Percentiles rank a stretch among this genome's conserved stretches.
Evolutionary conservation across 2,113 vertebrate species (phyloP).

Genomic region (Trogon melanurus): DNA sequence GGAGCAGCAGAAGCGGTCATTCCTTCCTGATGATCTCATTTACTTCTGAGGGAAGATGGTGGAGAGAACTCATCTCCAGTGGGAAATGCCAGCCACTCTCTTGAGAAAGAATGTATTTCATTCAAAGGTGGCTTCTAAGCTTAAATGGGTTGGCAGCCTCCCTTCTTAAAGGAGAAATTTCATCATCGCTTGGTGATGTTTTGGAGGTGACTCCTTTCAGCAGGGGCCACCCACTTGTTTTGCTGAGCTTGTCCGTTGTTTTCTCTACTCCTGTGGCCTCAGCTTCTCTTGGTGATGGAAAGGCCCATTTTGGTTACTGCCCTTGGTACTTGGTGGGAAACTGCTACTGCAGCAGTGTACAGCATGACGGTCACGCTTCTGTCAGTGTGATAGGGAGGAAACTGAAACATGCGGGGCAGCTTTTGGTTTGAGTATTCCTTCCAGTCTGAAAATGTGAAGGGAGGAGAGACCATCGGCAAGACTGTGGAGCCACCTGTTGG

Average conservation of each 20-base stretch:
- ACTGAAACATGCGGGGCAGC: neutral
- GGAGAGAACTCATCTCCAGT: neutral
- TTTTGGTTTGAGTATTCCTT: neutral
- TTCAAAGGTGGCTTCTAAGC: neutral
- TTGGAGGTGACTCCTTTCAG: accelerated
- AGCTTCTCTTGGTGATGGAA: neutral
- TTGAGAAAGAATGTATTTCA: neutral
- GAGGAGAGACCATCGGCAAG: neutral
- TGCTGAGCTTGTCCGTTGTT: neutral
- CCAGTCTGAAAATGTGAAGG: neutral
- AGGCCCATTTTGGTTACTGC: neutral
- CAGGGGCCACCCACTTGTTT: accelerated
- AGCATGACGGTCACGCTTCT: accelerated
- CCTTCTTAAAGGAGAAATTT: neutral
- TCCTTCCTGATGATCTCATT: neutral
- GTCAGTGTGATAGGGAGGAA: neutral
- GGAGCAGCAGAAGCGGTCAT: neutral
- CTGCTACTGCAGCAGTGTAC: neutral
- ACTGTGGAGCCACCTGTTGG: accelerated
- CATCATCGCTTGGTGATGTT: accelerated
- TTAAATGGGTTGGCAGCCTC: neutral
- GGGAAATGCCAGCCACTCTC: accelerated
- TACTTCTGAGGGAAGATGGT: neutral
- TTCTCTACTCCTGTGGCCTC: neutral
- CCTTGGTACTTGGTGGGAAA: neutral